phyloP scores from a whole-genome alignment of 2,797 vertebrate genomes.

The Antrozous pallidus region DNA sequence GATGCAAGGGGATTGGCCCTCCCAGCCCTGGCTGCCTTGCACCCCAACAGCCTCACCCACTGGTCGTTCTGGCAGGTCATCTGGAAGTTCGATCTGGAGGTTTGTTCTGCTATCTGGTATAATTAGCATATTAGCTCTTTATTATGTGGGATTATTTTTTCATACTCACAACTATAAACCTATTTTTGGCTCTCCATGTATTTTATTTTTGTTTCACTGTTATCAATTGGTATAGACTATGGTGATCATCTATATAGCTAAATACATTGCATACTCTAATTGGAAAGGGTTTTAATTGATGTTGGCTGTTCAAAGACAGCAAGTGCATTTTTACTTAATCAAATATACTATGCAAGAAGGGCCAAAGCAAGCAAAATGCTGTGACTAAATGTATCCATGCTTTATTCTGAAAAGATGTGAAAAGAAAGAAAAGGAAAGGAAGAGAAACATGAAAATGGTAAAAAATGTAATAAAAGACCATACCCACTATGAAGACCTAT shows the following conservation, averaged over 20 bases:
- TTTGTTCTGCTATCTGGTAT: too few species aligned
- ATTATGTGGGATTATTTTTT: neutral
- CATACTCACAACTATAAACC: neutral
- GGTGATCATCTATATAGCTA: neutral
- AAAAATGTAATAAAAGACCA: neutral
- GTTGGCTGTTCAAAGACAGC: neutral
- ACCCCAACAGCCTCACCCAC: too few species aligned
- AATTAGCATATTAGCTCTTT: too few species aligned
- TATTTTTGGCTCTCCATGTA: neutral
- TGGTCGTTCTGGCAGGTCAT: too few species aligned
- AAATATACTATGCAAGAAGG: neutral
- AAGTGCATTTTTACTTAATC: neutral
- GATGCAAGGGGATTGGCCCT: too few species aligned
- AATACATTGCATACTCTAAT: too few species aligned
- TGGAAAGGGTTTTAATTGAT: neutral
- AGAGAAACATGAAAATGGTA: neutral
- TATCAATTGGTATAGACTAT: neutral
- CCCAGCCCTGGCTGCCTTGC: too few species aligned
- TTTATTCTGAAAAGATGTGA: neutral
- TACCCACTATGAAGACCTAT: neutral
- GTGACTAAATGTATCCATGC: neutral
- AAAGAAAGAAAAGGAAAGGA: neutral
- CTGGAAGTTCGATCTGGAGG: too few species aligned
- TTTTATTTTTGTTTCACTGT: neutral
- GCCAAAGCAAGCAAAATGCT: neutral